Percentiles rank a stretch among this genome's conserved stretches.
Evolutionary conservation across 2,888 invertebrate species (phyloP).

Genomic region (Dascillus cervinus): DNA sequence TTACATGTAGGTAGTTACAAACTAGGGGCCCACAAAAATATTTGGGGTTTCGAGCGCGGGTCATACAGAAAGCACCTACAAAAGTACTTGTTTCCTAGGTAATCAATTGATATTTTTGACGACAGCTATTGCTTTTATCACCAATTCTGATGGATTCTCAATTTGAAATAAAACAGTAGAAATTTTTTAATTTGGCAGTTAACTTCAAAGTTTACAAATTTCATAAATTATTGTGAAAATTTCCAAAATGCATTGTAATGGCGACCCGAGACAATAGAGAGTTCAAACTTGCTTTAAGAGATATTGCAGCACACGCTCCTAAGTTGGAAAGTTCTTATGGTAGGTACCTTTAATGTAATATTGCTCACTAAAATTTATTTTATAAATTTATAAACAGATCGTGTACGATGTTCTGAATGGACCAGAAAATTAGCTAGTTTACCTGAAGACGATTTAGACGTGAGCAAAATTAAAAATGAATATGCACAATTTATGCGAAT

Average conservation of each 20-base stretch:
- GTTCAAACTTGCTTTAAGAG: constrained; percentile 37
- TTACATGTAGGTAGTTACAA: no score
- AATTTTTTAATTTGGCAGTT: no score
- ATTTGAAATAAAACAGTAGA: no score
- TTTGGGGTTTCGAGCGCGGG: no score
- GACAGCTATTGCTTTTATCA: no score
- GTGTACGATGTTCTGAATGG: constrained; percentile 50
- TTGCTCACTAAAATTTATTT: constrained; percentile 1
- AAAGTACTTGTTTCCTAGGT: no score
- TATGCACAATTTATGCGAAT: constrained; percentile 47
- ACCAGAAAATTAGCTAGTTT: constrained; percentile 42
- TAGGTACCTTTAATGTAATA: constrained; percentile 17
- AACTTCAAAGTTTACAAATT: no score
- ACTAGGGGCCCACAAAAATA: no score
- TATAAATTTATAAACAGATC: constrained; percentile 33
- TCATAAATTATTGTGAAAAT: constrained; percentile 6
- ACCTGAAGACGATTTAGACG: constrained; percentile 41
- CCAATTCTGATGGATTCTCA: no score
- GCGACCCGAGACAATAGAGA: constrained; percentile 37
- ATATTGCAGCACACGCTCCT: constrained; percentile 36
- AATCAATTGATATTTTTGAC: no score
- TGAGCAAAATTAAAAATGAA: constrained; percentile 44
- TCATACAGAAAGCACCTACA: no score
- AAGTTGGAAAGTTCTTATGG: constrained; percentile 37
- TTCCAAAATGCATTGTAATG: constrained; percentile 25